Evolutionary conservation across 2,888 invertebrate species (phyloP), one percentile per base, ranked within the genome.

Genomic region (Diaprepes abbreviatus): DNA sequence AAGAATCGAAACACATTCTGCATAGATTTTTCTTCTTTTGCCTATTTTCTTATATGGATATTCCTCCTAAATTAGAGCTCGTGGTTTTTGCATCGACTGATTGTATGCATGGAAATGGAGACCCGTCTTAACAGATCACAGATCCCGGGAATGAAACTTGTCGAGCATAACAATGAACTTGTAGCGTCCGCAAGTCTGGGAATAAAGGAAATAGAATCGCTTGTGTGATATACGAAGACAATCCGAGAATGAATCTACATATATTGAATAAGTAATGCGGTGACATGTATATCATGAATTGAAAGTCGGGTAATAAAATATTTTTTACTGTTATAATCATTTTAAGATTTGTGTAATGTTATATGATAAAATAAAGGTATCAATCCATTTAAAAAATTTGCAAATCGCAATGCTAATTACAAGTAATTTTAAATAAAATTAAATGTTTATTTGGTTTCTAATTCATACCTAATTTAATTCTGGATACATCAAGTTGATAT

Each of bases 161-260:
- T 40, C 54, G n/a, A 38, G 64, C 69, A 64, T 64, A 68, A 36
- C 24, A 69, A 69, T 69, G 65, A 65, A 48, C 31, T 45, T 19
- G 40, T 40, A 64, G 64, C 58, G 69, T 54, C 69, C 59, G 59
- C 57, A 31, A 69, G 69, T 69, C 69, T 69, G 59, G 24, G 58
- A 58, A 58, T 43, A 65, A 35, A 55, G 65, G 65, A 65, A 65
- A 58, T 65, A 55, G 65, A 43, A 65, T 57, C 52, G 28, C 40
- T 38, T n/a, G 33, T 50, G 45, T 35, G 21, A 63, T 52, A 63
- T 36, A 24, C 50, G 54, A 50, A 28, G 48, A 50, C 48, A 50
- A 50, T 28, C 28, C 48, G 28, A 50, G 28, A 50, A 50, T 50
- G 48, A 50, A 50, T 50, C 48, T 50, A 50, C 48, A 50, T 50